Evolutionary conservation across 2,113 vertebrate species (phyloP).

Genomic region (Lamprotornis superbus): DNA sequence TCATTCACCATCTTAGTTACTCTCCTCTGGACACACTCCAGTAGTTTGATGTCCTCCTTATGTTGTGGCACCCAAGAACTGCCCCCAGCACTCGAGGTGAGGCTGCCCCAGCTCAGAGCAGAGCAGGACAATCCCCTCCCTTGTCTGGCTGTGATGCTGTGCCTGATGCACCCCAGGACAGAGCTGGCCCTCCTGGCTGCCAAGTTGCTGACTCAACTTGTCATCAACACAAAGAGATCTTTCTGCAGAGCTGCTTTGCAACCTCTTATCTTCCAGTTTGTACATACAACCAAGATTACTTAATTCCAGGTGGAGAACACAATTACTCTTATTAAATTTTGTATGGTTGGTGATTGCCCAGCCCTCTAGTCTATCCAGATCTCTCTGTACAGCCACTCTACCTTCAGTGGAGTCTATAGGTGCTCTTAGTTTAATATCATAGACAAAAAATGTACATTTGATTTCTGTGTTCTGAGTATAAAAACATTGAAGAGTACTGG

Average conservation of each 20-base stretch:
- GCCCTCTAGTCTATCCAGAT: not conserved
- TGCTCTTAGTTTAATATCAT: not conserved
- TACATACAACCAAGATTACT: not conserved
- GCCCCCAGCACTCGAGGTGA: rapidly evolving
- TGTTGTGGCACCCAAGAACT: rapidly evolving
- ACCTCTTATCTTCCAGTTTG: not conserved
- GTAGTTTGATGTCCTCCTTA: not conserved
- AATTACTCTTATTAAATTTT: not conserved
- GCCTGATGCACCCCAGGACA: not conserved
- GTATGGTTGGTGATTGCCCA: not conserved
- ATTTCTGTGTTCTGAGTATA: not conserved
- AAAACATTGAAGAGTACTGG: not conserved
- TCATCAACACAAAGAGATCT: not conserved
- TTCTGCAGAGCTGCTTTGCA: not conserved
- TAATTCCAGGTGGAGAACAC: not conserved
- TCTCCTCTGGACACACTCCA: not conserved
- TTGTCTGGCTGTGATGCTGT: rapidly evolving
- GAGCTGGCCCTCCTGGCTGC: rapidly evolving
- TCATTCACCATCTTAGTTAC: rapidly evolving
- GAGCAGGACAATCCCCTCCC: not conserved
- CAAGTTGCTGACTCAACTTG: not conserved
- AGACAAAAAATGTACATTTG: not conserved
- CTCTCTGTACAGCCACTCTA: not conserved
- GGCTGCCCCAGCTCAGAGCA: rapidly evolving
- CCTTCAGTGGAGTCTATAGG: not conserved